These are phyloP conservation scores for Diabrotica virgifera DNA, from an alignment of 1,140 invertebrate genomes.

Conservation along the genomic window DNA sequence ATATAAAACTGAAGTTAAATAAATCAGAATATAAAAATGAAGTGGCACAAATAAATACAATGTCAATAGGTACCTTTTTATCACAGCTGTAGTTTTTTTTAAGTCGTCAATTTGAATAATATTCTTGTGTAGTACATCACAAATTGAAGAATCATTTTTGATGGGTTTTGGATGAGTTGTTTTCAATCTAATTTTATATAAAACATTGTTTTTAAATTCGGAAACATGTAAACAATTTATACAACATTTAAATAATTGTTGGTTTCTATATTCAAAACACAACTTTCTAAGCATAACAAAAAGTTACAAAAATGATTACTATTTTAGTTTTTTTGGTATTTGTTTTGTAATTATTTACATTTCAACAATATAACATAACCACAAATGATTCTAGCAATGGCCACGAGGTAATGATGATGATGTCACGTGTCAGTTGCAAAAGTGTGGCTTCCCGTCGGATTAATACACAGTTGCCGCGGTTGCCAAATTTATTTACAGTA, in stretches of 20 bases:
- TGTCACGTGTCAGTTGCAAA: no score
- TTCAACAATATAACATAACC: no score
- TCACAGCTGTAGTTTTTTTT: background rate
- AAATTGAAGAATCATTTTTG: background rate
- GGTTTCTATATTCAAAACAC: background rate
- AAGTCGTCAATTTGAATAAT: slow-evolving; percentile 3
- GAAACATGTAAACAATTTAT: background rate
- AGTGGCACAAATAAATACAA: no score
- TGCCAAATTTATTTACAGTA: no score
- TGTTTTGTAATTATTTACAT: no score
- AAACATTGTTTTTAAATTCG: slow-evolving; percentile 1
- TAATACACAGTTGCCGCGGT: no score
- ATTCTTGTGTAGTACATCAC: background rate
- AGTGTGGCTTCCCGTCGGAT: no score
- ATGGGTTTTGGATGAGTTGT: background rate
- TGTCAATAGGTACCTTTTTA: slow-evolving; percentile 7
- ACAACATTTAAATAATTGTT: background rate
- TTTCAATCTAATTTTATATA: background rate
- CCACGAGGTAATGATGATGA: no score
- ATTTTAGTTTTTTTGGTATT: background rate
- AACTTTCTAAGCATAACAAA: background rate
- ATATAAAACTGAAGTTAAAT: no score
- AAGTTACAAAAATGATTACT: background rate
- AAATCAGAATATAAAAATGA: no score
- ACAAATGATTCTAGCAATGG: no score